Conservation (phyloP, 1,140 invertebrate species). For the Zophobas atratus region DNA sequence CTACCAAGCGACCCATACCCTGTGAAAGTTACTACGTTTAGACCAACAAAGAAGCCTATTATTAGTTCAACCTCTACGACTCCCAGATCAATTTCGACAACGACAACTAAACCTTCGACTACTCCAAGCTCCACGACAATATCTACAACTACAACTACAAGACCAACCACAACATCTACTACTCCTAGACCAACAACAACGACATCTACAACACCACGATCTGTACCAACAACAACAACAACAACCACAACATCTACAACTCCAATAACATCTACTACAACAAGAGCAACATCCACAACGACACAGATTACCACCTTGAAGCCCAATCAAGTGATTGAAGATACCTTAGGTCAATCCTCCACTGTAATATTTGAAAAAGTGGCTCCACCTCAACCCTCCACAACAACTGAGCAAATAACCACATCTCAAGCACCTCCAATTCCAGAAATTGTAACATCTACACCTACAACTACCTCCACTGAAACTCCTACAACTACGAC, state of each 20-base stretch:
- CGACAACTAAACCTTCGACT: background rate
- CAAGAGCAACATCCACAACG: conserved; percentile 18
- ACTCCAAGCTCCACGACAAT: background rate
- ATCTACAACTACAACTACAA: conserved; percentile 10
- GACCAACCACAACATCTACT: background rate
- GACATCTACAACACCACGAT: conserved; percentile 17
- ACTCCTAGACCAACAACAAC: background rate
- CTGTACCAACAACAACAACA: conserved; percentile 17
- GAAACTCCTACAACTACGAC: conserved; percentile 6
- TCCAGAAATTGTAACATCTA: background rate
- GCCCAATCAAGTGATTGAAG: too few species aligned
- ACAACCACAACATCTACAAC: conserved; percentile 1
- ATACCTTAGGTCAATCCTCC: too few species aligned
- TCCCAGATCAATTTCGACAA: conserved; percentile 4
- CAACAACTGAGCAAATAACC: background rate
- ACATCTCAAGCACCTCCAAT: background rate
- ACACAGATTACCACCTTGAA: background rate
- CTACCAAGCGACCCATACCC: conserved; percentile 14
- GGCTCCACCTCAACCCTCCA: conserved; percentile 3
- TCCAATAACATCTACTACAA: conserved; percentile 20
- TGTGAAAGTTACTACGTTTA: conserved; percentile 13
- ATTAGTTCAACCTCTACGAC: conserved; percentile 9
- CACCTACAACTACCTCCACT: background rate
- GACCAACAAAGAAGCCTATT: conserved; percentile 4
- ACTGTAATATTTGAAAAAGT: too few species aligned